Evolutionary conservation across 1,140 invertebrate genomes (phyloP).

Genomic region (Panagrolaimus sp.): DNA sequence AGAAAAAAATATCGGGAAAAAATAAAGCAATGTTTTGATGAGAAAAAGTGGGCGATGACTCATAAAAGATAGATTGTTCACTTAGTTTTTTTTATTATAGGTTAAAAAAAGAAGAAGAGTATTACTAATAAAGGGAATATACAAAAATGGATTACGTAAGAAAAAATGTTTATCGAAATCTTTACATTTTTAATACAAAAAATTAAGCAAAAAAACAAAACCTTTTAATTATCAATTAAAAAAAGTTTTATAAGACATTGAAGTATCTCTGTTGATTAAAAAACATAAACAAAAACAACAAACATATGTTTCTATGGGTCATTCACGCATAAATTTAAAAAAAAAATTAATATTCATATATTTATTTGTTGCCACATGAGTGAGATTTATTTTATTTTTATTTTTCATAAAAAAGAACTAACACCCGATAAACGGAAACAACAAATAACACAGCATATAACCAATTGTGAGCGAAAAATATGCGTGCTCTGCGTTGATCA

Average conservation of each 20-base stretch:
- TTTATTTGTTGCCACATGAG: slow-evolving; percentile 28
- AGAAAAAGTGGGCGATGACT: no score
- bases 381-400: slow-evolving; percentile 22
- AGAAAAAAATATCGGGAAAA: no score
- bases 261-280: background rate
- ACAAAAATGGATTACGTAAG: no score
- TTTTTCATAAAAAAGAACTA: slow-evolving; percentile 3
- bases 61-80: no score
- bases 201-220: background rate
- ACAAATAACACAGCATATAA: background rate
- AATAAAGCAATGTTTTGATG: no score
- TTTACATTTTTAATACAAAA: no score
- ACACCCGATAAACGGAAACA: background rate
- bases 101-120: no score
- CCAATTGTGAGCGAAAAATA: background rate
- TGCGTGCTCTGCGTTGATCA: background rate
- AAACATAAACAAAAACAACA: background rate
- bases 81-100: no score
- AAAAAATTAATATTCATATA: slow-evolving; percentile 26
- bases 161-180: no score
- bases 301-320: slow-evolving; percentile 20
- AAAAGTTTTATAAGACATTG: background rate
- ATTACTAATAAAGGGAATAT: no score
- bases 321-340: slow-evolving; percentile 22
- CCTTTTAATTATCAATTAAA: background rate